These are phyloP conservation scores for Megaleporinus macrocephalus DNA, from an alignment of 2,113 vertebrate species.

Conservation along the genomic window DNA sequence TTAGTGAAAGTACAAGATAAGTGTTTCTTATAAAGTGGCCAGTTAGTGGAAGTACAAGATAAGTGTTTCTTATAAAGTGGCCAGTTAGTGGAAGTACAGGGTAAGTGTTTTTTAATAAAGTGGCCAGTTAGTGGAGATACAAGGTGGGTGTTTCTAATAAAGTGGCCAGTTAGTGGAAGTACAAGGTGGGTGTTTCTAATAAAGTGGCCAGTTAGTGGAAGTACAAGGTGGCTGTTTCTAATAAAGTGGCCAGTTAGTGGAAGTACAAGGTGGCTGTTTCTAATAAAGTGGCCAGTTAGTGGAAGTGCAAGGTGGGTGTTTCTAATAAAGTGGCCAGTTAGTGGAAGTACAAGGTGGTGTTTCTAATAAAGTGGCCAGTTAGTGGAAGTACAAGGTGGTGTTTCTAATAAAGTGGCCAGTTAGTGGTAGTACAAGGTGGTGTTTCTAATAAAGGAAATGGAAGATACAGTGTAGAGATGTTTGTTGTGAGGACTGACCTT, in stretches of 20 bases:
- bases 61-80: neutral
- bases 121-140: neutral
- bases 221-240: neutral
- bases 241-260: neutral
- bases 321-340: neutral
- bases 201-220: neutral
- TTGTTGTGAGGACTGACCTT: conserved; percentile 80
- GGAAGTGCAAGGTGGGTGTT: neutral
- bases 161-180: neutral
- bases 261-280: no score
- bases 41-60: neutral
- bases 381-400: neutral
- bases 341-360: neutral
- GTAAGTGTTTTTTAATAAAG: neutral
- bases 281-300: neutral
- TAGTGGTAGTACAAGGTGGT: neutral
- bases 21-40: neutral
- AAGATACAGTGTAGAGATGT: neutral
- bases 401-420: neutral
- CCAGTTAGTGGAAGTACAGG: neutral
- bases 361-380: neutral
- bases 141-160: neutral
- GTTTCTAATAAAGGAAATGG: neutral
- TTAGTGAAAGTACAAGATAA: neutral
- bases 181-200: neutral